Percentiles rank a stretch among this genome's conserved stretches.
Conservation (phyloP, 2,888 invertebrate genomes). For the Sphinx pinastri region DNA sequence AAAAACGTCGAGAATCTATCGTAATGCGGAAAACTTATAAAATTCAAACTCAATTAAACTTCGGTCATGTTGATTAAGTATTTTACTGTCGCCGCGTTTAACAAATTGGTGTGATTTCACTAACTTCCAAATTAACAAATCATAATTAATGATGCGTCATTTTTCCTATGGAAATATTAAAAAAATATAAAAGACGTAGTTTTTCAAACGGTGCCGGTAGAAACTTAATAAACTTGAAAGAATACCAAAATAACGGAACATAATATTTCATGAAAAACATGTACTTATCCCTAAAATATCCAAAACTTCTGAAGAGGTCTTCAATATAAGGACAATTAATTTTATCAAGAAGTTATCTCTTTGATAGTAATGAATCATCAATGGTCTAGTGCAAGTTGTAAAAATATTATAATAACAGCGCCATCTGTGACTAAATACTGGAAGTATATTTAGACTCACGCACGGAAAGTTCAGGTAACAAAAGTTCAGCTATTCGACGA, state of each 20-base stretch:
- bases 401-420: background rate
- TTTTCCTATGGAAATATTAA: too few species aligned
- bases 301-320: too few species aligned
- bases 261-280: too few species aligned
- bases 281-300: too few species aligned
- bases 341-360: too few species aligned
- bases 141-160: background rate
- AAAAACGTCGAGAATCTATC: background rate
- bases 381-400: background rate
- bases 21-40: background rate
- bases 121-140: background rate
- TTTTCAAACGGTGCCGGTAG: too few species aligned
- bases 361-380: too few species aligned
- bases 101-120: background rate
- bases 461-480: background rate
- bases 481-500: background rate
- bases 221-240: too few species aligned
- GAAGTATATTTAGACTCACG: background rate
- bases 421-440: background rate
- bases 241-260: too few species aligned
- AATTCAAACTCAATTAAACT: background rate
- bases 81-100: background rate
- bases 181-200: too few species aligned
- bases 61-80: background rate
- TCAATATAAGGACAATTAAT: too few species aligned